phyloP scores from a whole-genome alignment of 2,888 invertebrate species.

The Uloborus plumipes region DNA sequence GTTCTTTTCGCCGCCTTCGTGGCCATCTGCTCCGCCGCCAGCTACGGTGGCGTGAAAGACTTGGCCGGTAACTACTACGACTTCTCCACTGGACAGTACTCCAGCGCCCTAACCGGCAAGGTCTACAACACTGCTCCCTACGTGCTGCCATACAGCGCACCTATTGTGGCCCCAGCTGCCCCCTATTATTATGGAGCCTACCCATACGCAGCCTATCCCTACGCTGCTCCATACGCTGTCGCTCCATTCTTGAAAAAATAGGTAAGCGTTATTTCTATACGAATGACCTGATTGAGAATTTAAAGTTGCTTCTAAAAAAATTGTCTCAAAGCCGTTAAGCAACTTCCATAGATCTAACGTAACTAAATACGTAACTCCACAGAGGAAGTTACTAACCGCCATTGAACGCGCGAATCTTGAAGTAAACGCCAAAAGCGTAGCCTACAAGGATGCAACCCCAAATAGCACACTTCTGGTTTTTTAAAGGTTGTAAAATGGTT shows the following conservation, averaged over 20 bases:
- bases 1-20: slow-evolving; percentile 42
- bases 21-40: slow-evolving; percentile 51
- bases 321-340: no score
- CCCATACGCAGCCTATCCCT: neutral
- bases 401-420: no score
- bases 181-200: neutral
- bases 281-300: no score
- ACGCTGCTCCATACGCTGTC: neutral
- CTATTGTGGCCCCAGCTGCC: neutral
- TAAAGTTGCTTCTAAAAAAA: no score
- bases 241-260: slow-evolving; percentile 6
- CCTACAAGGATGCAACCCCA: no score
- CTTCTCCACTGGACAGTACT: slow-evolving; percentile 65
- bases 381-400: no score
- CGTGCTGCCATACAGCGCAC: slow-evolving; percentile 11
- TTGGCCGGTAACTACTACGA: slow-evolving; percentile 66
- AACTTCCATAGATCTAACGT: no score
- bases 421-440: no score
- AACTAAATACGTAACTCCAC: no score
- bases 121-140: slow-evolving; percentile 65
- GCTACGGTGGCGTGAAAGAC: slow-evolving; percentile 63
- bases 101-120: slow-evolving; percentile 65
- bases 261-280: neutral
- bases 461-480: no score
- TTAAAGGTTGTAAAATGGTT: no score